phyloP scores from a whole-genome alignment of 1,140 invertebrate species.

The Sitophilus oryzae region DNA sequence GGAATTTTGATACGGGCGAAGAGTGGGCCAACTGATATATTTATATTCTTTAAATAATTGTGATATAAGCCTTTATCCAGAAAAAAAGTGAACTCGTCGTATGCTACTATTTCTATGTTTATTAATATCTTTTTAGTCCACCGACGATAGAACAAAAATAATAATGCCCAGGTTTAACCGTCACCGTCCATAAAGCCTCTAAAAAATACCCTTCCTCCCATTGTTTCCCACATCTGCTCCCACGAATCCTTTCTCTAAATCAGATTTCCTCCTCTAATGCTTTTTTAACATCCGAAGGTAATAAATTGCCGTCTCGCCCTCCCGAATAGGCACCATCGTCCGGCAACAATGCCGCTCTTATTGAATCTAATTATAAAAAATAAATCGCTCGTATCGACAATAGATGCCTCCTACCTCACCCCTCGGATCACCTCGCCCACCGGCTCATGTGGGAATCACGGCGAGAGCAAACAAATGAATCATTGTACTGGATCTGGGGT shows the following conservation, averaged over 20 bases:
- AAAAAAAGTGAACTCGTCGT: too few relatives aligned
- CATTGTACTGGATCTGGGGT: slow-evolving; percentile 21
- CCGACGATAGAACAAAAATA: too few relatives aligned
- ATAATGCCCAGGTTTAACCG: too few relatives aligned
- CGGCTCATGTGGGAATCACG: slow-evolving; percentile 23
- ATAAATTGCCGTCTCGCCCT: slow-evolving; percentile 25
- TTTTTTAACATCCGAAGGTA: slow-evolving; percentile 27
- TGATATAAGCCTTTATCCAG: too few relatives aligned
- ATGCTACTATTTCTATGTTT: too few relatives aligned
- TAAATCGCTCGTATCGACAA: slow-evolving; percentile 26
- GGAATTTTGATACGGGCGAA: too few relatives aligned
- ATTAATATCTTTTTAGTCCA: too few relatives aligned
- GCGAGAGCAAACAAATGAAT: slow-evolving; percentile 25
- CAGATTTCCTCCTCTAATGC: slow-evolving; percentile 26
- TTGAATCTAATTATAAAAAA: slow-evolving; percentile 30
- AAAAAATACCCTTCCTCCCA: too few relatives aligned
- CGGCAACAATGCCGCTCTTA: slow-evolving; percentile 20
- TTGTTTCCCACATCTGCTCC: slow-evolving; percentile 11
- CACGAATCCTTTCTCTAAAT: slow-evolving; percentile 22
- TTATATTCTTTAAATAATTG: too few relatives aligned
- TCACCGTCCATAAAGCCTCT: too few relatives aligned
- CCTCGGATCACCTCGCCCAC: not conserved
- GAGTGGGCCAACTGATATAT: too few relatives aligned
- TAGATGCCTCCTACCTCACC: not conserved
- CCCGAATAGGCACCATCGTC: slow-evolving; percentile 16